phyloP scores from a whole-genome alignment of 2,113 vertebrate genomes.

The Lepus timidus region DNA sequence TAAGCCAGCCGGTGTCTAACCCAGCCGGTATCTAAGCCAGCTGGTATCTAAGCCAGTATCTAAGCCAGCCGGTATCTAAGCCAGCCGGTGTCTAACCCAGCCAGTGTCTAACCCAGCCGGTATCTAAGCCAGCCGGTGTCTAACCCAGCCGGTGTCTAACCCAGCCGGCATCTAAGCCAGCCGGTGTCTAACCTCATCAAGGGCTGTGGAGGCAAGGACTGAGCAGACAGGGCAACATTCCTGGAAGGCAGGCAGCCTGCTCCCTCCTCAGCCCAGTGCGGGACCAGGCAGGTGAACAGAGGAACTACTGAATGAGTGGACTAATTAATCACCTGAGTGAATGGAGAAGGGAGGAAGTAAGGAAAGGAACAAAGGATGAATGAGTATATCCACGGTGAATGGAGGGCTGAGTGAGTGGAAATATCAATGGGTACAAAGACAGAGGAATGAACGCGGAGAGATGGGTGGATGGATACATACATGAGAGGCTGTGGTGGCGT shows the following conservation, averaged over 20 bases:
- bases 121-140: no score
- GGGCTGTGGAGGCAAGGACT: not conserved
- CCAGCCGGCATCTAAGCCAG: no score
- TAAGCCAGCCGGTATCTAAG: no score
- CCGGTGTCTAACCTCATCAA: not conserved
- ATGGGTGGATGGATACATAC: not conserved
- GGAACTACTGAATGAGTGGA: constrained; percentile 20
- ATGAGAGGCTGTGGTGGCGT: no score
- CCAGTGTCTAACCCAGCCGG: no score
- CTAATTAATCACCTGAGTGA: constrained; percentile 60
- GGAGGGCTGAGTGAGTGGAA: not conserved
- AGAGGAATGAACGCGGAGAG: not conserved
- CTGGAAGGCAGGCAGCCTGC: not conserved
- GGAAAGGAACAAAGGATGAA: constrained; percentile 44
- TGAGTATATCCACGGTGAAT: not conserved
- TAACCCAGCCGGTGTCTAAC: no score
- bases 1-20: no score
- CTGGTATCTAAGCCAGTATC: no score
- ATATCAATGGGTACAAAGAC: not conserved
- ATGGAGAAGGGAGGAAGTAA: not conserved
- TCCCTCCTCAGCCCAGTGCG: not conserved
- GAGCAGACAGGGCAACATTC: not conserved
- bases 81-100: no score
- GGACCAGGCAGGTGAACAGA: constrained; percentile 1
- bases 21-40: no score